Evolutionary conservation across 2,888 invertebrate genomes (phyloP), one percentile per base, ranked within the genome.

Genomic region (Tinea pellionella): DNA sequence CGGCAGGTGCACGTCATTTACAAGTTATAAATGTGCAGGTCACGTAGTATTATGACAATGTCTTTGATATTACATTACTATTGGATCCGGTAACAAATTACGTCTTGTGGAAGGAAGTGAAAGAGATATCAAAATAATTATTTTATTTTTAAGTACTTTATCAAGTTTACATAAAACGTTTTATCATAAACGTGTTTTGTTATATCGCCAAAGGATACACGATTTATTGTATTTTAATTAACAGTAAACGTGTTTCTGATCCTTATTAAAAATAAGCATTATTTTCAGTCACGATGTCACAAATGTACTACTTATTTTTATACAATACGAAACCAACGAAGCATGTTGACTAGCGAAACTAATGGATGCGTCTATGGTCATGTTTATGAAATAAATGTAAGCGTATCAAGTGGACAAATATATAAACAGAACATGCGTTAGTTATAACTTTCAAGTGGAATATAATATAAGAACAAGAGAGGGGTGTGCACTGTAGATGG

Each of bases 41-140:
- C 53, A 53, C 53, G 53, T 53, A 53, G 12, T 12, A 53, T 53
- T 47, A 15, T 47, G 47, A 47, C 47, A 37, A 18, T 53, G 53
- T 53, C 19, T 53, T 24, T 53, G 53, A n/a, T 53, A 53, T 24
- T 53, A 53, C 53, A 53, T 53, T 57, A 32, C 30, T 13, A 57
- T 57, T 57, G 57, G 57, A 57, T 57, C 57, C 57, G 57, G 57
- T 15, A 57, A 32, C 32, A 57, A 18, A 29, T 57, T 57, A 29
- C 57, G 57, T 57, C 24, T 18, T 24, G 11, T 6, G 24, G 2
- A 6, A 8, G 37, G 37, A 53, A 53, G 53, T 53, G 53, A 53
- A 53, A 53, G 53, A 53, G 24, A 53, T 53, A 53, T 19, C 18
- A 53, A 13, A 51, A 41, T 6, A n/a, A 41, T 41, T 32, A 11